Percentiles rank a stretch among this genome's conserved stretches.
Conservation (phyloP, 2,113 vertebrate genomes). For the Datnioides undecimradiatus region DNA sequence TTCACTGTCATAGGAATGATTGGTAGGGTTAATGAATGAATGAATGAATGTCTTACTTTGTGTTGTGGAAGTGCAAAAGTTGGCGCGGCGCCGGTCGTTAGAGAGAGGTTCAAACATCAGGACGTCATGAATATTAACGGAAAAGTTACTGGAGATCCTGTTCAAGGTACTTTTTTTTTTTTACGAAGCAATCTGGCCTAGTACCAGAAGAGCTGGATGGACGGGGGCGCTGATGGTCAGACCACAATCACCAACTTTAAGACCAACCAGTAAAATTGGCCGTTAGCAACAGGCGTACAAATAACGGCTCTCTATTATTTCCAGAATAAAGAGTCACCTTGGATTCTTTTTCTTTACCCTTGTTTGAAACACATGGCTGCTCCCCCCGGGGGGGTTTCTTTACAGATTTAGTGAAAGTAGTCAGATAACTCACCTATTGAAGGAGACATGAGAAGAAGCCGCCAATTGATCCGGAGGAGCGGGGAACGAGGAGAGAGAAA, state of each 20-base stretch:
- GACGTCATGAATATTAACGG: neutral
- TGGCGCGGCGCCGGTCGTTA: too few species aligned
- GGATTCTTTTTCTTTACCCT: conserved; percentile 26
- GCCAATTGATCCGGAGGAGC: conserved; percentile 15
- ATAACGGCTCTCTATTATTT: conserved; percentile 33
- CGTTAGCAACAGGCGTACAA: conserved; percentile 23
- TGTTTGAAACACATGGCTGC: conserved; percentile 21
- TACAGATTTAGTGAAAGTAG: conserved; percentile 8
- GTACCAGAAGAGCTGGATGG: neutral
- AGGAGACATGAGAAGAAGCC: conserved; percentile 17
- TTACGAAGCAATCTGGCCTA: neutral
- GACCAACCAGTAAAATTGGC: conserved; percentile 25
- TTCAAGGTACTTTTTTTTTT: neutral
- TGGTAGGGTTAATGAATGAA: too few species aligned
- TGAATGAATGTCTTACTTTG: too few species aligned
- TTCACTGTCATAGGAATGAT: too few species aligned
- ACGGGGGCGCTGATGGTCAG: neutral
- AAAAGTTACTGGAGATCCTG: neutral
- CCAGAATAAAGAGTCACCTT: conserved; percentile 32
- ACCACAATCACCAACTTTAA: conserved; percentile 14
- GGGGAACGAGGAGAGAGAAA: conserved; percentile 16
- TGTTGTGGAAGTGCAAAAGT: too few species aligned
- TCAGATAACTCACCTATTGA: conserved; percentile 77
- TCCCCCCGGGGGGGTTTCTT: neutral
- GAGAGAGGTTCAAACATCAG: neutral